Evolutionary conservation across 2,888 invertebrate species (phyloP).

Genomic region (Apamea epomidion): DNA sequence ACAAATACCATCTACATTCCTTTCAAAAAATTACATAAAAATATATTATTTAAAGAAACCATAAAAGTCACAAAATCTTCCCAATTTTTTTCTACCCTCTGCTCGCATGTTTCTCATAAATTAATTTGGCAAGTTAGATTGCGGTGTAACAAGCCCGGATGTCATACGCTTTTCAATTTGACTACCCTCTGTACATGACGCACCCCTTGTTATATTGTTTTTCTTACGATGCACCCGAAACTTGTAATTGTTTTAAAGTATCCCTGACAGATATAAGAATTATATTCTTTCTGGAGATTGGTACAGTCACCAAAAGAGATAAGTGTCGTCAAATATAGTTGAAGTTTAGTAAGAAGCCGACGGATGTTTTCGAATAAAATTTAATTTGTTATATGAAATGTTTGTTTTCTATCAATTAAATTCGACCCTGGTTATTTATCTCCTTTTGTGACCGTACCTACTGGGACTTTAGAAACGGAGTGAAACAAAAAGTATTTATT

Average conservation of each 20-base stretch:
- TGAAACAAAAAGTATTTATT: too few relatives aligned
- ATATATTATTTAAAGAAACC: not conserved
- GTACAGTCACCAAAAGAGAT: too few relatives aligned
- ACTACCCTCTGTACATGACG: slow-evolving; percentile 76
- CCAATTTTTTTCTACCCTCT: not conserved
- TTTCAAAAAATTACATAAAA: not conserved
- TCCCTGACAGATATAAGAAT: slow-evolving; percentile 36
- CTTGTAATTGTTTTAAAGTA: slow-evolving; percentile 56
- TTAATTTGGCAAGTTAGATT: slow-evolving; percentile 88
- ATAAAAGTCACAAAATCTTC: not conserved
- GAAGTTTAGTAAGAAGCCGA: too few relatives aligned
- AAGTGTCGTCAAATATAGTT: too few relatives aligned
- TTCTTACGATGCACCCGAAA: slow-evolving; percentile 35
- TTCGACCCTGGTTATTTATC: too few relatives aligned
- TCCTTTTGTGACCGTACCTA: not conserved
- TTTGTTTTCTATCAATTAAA: too few relatives aligned
- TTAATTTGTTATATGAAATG: too few relatives aligned
- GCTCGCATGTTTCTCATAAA: slow-evolving; percentile 77
- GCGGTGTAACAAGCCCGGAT: slow-evolving; percentile 72
- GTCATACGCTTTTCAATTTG: slow-evolving; percentile 78
- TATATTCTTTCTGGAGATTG: slow-evolving; percentile 19
- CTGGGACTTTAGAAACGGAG: not conserved
- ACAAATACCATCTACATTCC: too few relatives aligned
- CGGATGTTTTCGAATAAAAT: too few relatives aligned
- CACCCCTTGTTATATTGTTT: slow-evolving; percentile 65